Evolutionary conservation across 2,113 vertebrate species (phyloP).

Genomic region (Prunella himalayana): DNA sequence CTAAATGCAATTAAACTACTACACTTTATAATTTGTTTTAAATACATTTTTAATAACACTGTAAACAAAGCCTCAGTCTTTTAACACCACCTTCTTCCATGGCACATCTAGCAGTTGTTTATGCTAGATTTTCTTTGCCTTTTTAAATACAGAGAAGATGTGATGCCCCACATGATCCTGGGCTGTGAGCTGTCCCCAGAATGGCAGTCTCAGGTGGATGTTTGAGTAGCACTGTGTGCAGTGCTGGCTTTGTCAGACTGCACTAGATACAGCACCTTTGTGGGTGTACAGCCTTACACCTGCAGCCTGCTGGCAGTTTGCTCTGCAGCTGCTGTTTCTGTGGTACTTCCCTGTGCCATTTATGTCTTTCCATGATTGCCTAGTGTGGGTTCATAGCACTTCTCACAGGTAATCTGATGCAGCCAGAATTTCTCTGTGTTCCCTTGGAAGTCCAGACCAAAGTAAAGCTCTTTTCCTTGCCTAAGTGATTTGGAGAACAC

Average conservation of each 20-base stretch:
- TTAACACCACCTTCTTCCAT: neutral
- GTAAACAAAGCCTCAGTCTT: neutral
- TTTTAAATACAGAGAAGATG: neutral
- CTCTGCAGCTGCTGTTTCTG: neutral
- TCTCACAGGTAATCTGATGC: neutral
- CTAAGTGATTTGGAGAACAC: neutral
- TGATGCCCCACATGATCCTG: neutral
- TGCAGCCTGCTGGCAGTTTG: neutral
- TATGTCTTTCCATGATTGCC: rapidly evolving
- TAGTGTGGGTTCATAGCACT: neutral
- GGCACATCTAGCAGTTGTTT: neutral
- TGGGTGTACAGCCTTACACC: neutral
- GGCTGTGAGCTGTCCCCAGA: neutral
- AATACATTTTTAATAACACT: neutral
- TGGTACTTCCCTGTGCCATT: neutral
- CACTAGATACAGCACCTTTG: rapidly evolving
- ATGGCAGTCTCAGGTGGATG: rapidly evolving
- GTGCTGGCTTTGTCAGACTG: neutral
- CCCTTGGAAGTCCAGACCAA: neutral
- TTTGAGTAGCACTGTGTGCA: neutral
- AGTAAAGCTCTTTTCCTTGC: neutral
- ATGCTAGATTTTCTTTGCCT: neutral
- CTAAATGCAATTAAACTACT: neutral
- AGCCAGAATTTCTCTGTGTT: neutral
- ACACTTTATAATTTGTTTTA: neutral